Evolutionary conservation across 1,140 invertebrate species (phyloP), one percentile per base, ranked within the genome.

Genomic region (Drosophila ananassae): DNA sequence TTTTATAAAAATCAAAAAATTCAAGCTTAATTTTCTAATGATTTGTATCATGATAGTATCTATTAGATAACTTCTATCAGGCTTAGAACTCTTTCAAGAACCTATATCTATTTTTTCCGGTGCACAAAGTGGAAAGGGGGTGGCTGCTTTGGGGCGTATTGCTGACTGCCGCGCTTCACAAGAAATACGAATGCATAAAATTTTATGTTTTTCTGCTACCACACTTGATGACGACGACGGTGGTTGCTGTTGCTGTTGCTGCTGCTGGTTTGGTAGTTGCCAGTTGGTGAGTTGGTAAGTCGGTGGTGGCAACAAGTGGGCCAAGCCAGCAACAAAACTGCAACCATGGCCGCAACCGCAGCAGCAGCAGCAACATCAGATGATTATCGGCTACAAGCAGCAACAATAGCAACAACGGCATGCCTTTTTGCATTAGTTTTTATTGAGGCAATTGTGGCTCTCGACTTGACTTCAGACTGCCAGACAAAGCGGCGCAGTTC

Each of bases 141-240:
- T 55, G 47, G 39, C 25, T 24, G 59, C 55, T 55, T 75, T 56
- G 59, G 57, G 74, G 77, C 54, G 74, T 69, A 76, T 66, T 47
- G 62, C 75, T 74, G 72, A 57, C 69, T 74, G 76, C 54, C 69
- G 71, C 72, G 83, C 83, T 89, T 82, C 74, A 76, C 78, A 87
- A 87, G 83, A 87, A 82, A 87, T 87, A 87, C 82, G 83, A 87
- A 87, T 87, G 83, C 83, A 89, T 89, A 89, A 89, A 89, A 89
- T 89, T 89, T 89, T 83, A 89, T 89, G 83, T 83, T 89, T 89
- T 89, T 89, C 63, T 89, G 83, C 83, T 89, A 89, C 66, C 66
- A 69, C 63, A 68, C 84, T 89, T 89, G 83, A 74, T 63, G 71
- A 73, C 59, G 53, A 57, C 53, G 72, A 74, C 46, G 66, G 72